Percentiles rank a stretch among this genome's conserved stretches.
phyloP scores from a whole-genome alignment of 37 sponge, comb jelly and placozoan genomes.

The Halisarca cf. caerulea region DNA sequence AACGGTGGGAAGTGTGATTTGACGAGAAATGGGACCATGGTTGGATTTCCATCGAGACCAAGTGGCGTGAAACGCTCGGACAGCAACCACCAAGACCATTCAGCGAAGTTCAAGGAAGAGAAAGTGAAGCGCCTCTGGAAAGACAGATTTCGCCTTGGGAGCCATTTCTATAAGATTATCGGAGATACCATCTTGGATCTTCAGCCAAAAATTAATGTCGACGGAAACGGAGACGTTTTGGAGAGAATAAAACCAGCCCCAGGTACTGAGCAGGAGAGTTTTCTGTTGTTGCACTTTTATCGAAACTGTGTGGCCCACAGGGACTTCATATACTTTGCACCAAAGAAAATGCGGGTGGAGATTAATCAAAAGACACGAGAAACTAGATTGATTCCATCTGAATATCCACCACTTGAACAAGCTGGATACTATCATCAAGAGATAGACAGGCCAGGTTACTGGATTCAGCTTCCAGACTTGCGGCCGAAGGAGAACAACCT shows the following conservation, averaged over 20 bases:
- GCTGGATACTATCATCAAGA: conserved; percentile 25
- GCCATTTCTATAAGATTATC: conserved; percentile 38
- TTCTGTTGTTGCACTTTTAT: conserved; percentile 32
- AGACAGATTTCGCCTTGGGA: conserved; percentile 1
- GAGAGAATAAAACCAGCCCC: neutral
- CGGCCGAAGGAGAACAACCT: neutral
- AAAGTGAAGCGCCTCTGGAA: conserved; percentile 28
- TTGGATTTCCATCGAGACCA: conserved; percentile 34
- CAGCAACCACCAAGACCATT: neutral
- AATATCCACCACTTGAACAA: neutral
- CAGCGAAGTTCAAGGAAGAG: conserved; percentile 18
- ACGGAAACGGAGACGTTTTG: neutral
- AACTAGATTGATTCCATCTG: neutral
- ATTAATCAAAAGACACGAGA: conserved; percentile 33
- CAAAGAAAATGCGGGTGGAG: conserved; percentile 21
- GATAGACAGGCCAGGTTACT: conserved; percentile 32
- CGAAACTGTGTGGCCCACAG: conserved; percentile 40
- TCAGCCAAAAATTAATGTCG: conserved; percentile 27
- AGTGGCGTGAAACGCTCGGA: conserved; percentile 28
- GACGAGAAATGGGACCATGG: conserved; percentile 7
- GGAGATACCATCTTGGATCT: conserved; percentile 23
- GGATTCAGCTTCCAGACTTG: conserved; percentile 21
- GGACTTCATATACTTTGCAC: conserved; percentile 13
- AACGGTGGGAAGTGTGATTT: conserved; percentile 30
- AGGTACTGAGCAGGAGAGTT: conserved; percentile 24